A percentile compares a stretch with the other conserved stretches of the same genome.
phyloP scores from a whole-genome alignment of 2,797 vertebrate genomes.

The Rhinogobio ventralis region DNA sequence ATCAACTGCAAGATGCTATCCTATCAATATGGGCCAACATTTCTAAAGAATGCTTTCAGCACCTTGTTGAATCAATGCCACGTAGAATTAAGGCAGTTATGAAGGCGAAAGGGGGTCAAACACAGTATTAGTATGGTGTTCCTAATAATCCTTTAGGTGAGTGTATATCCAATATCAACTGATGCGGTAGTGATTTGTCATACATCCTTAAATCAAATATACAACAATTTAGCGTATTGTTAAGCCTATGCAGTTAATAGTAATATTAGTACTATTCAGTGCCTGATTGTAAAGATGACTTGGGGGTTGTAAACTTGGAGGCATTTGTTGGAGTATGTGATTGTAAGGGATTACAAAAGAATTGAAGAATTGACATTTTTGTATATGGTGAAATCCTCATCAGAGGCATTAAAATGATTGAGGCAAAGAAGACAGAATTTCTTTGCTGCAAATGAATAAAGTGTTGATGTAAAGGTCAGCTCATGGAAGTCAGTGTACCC shows the following conservation, averaged over 20 bases:
- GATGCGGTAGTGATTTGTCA: background rate
- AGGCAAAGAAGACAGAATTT: slow-evolving; percentile 24
- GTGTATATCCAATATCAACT: background rate
- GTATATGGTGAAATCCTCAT: background rate
- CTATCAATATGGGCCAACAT: no score
- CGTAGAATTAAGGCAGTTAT: no score
- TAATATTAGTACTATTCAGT: background rate
- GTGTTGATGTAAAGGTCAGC: slow-evolving; percentile 45
- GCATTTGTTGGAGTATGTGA: background rate
- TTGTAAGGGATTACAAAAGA: background rate
- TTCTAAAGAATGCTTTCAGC: no score
- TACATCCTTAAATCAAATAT: background rate
- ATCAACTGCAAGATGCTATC: no score
- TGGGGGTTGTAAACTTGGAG: background rate
- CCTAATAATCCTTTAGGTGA: no score
- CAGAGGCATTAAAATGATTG: slow-evolving; percentile 29
- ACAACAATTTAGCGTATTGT: background rate
- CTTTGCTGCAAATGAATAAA: slow-evolving; percentile 25
- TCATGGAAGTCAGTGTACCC: slow-evolving; percentile 23
- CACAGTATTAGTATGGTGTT: no score
- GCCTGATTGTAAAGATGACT: background rate
- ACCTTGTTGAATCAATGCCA: no score
- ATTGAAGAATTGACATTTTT: background rate
- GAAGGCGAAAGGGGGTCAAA: no score
- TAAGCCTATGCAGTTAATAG: background rate